Conservation (phyloP, 2,888 invertebrate species). For the Cylindroiulus punctatus region DNA sequence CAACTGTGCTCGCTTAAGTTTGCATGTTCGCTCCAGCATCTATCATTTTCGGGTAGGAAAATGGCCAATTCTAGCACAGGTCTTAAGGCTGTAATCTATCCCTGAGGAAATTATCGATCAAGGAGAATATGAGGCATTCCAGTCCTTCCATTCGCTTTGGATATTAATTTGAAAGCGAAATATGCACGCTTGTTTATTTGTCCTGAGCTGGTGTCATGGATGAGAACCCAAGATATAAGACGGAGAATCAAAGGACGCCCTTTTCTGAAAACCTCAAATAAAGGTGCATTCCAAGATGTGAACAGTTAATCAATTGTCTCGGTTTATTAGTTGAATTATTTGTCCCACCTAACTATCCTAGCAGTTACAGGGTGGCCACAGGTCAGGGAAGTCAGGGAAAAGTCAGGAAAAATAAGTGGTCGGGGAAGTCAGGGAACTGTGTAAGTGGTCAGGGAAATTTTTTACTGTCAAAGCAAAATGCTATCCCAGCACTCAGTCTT, state of each 20-base stretch:
- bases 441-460: no score
- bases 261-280: background rate
- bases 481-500: no score
- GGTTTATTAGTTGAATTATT: background rate
- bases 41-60: background rate
- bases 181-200: background rate
- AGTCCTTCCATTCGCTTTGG: background rate
- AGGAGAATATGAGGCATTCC: background rate
- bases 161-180: conserved; percentile 8
- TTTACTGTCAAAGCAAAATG: no score
- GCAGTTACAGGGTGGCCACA: no score
- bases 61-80: background rate
- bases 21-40: background rate
- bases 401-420: no score
- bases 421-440: no score
- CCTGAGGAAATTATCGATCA: conserved; percentile 18
- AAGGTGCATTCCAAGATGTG: background rate
- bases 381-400: no score
- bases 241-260: background rate
- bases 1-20: background rate
- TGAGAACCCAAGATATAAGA: no score
- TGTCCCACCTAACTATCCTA: background rate
- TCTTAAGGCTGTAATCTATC: background rate
- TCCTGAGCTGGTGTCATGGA: background rate
- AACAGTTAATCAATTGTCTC: background rate